These are phyloP conservation scores for Pogonomyrmex californicus DNA, from an alignment of 1,140 invertebrate species.

Conservation along the genomic window DNA sequence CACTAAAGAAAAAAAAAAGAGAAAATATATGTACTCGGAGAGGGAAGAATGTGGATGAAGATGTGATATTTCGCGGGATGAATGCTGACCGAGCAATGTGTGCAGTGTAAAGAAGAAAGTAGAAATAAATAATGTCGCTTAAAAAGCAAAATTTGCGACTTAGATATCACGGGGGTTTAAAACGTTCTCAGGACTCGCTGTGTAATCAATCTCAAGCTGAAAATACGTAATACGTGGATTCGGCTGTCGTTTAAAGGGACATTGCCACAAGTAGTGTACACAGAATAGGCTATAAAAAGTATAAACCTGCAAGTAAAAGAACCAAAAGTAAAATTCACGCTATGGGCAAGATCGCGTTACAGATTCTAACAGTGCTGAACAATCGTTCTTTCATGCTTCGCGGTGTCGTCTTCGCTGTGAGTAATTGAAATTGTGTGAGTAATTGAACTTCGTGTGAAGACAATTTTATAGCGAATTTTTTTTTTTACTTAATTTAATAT, in stretches of 20 bases:
- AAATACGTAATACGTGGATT: conserved; percentile 47
- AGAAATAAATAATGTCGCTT: conserved; percentile 34
- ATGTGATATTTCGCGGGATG: conserved; percentile 9
- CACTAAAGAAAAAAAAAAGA: neutral
- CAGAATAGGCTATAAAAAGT: conserved; percentile 25
- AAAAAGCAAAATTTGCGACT: conserved; percentile 56
- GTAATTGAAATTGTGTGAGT: neutral
- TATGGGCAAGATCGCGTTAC: conserved; percentile 34
- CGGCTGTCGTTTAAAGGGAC: conserved; percentile 29
- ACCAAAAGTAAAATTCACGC: conserved; percentile 45
- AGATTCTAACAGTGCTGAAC: conserved; percentile 25
- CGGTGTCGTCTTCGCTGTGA: neutral
- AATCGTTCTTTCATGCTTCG: conserved; percentile 67
- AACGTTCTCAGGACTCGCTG: conserved; percentile 32
- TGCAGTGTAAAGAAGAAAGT: conserved; percentile 32
- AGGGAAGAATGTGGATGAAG: conserved; percentile 25
- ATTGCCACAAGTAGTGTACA: conserved; percentile 36
- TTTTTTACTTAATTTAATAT: neutral
- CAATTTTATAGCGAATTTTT: neutral
- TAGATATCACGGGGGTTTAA: conserved; percentile 9
- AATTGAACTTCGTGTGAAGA: neutral
- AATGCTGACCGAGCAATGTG: conserved; percentile 31
- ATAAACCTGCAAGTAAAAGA: conserved; percentile 61
- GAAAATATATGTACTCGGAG: neutral
- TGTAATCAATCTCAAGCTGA: conserved; percentile 54